Base-by-base conservation (phyloP, 2,797 vertebrate species). In the Serranus cabrilla region DNA sequence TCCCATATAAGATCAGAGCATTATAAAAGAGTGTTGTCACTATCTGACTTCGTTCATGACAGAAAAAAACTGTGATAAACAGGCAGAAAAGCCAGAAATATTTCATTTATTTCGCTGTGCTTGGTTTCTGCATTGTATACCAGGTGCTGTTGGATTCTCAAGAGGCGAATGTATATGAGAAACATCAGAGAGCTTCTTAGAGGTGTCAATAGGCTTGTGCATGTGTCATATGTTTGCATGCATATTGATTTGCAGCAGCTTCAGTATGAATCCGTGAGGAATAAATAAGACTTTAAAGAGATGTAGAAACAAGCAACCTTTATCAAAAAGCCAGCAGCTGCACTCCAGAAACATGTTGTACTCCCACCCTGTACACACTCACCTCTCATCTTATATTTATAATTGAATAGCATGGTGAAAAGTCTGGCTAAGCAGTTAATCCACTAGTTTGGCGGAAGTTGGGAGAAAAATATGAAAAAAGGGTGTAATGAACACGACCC, bases 281-380 rank as follows among this genome's bases (percentile, higher is more conserved):
- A 5, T 5, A 72, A 71, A 73, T 3, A 21, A 11, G 4, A 60
- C 68, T 64, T 72, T 31, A 52, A 84, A 76, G 63, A 83, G 59
- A 76, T 23, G 40, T 74, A 63, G 71, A 73, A 72, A 69, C 74
- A 89, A 82, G 89, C 81, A 89, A 90, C 82, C 89, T 94, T 92
- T 85, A 89, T 91, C 82, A 81, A 87, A 87, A 92, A 91, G 89
- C 87, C 70, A 27, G 71, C 79, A 93, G 76, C 82, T 86, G 51
- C 61, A 85, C 71, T 83, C 72, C 51, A 40, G 73, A 79, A 69
- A 59, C 74, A 76, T 80, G 85, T 73, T 89, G 58, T 81, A 84
- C 56, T 50, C 67, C 55, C 71, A 68, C 70, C 55, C 55, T 39
- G 47, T 40, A 23, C 25, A 62, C 40, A 66, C 5, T 55, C 56